phyloP scores from a whole-genome alignment of 1,140 invertebrate genomes.

The Dreissena polymorpha region DNA sequence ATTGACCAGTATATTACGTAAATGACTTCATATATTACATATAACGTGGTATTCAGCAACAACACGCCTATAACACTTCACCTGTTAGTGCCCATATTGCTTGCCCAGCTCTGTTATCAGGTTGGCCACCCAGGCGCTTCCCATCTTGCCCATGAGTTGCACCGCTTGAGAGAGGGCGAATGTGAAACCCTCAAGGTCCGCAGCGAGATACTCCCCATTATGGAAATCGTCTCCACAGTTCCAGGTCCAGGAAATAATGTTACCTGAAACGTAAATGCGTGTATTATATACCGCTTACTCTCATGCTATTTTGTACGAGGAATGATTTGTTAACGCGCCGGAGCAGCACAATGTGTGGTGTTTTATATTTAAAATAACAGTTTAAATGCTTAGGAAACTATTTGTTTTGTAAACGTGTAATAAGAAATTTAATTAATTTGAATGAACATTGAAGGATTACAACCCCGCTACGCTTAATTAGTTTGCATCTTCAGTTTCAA shows the following conservation, averaged over 20 bases:
- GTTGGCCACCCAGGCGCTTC: background rate
- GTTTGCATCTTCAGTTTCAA: too few relatives aligned
- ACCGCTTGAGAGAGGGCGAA: constrained; percentile 25
- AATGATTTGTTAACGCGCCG: too few relatives aligned
- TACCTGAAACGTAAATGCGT: background rate
- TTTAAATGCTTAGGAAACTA: background rate
- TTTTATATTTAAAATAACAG: background rate
- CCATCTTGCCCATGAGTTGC: constrained; percentile 1
- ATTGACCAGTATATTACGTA: too few relatives aligned
- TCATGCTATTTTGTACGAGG: too few relatives aligned
- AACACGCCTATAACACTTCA: too few relatives aligned
- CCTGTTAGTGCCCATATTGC: constrained; percentile 6
- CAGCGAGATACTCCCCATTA: constrained; percentile 4
- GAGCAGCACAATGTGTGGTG: background rate
- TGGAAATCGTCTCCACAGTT: constrained; percentile 19
- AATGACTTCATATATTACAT: too few relatives aligned
- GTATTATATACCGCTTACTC: background rate
- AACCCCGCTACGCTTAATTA: too few relatives aligned
- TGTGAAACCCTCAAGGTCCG: constrained; percentile 23
- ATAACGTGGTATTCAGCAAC: too few relatives aligned
- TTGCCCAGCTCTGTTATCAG: constrained; percentile 4
- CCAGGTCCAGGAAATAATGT: constrained; percentile 1
- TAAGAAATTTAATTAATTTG: too few relatives aligned
- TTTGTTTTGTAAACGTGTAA: too few relatives aligned
- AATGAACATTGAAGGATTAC: too few relatives aligned